phyloP scores from a whole-genome alignment of 1,140 invertebrate genomes.

The Sweltsa coloradensis region DNA sequence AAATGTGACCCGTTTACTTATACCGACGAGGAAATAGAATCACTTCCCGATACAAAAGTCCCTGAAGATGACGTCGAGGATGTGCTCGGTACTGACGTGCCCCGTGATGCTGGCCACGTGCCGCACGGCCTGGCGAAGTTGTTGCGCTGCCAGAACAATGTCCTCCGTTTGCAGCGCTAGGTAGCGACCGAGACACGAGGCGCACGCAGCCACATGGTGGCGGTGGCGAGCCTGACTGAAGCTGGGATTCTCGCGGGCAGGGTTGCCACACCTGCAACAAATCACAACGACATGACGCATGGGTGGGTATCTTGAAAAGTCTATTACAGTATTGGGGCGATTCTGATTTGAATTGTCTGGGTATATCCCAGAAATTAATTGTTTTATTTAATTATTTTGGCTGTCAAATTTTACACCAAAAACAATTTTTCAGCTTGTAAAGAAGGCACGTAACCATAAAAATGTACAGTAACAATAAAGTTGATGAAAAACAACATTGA shows the following conservation, averaged over 20 bases:
- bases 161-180: conserved; percentile 29
- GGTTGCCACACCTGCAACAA: conserved; percentile 46
- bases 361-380: not conserved
- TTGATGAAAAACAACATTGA: too few relatives aligned
- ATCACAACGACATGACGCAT: conserved; percentile 11
- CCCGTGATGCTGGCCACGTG: conserved; percentile 67
- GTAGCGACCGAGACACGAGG: conserved; percentile 37
- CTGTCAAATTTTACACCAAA: not conserved
- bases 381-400: not conserved
- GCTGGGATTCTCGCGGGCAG: conserved; percentile 42
- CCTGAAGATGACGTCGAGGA: conserved; percentile 72
- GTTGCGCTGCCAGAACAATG: conserved; percentile 55
- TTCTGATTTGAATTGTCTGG: not conserved
- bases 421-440: not conserved
- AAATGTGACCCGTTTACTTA: too few relatives aligned
- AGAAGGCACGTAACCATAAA: conserved; percentile 6
- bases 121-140: conserved; percentile 48
- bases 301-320: not conserved
- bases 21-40: too few relatives aligned
- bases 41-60: conserved; percentile 87
- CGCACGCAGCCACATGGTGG: conserved; percentile 41
- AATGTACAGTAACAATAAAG: conserved; percentile 7
- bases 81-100: conserved; percentile 57
- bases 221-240: conserved; percentile 52
- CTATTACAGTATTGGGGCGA: not conserved